Base-by-base conservation (phyloP, 2,888 invertebrate genomes). In the Andrena bicolor region DNA sequence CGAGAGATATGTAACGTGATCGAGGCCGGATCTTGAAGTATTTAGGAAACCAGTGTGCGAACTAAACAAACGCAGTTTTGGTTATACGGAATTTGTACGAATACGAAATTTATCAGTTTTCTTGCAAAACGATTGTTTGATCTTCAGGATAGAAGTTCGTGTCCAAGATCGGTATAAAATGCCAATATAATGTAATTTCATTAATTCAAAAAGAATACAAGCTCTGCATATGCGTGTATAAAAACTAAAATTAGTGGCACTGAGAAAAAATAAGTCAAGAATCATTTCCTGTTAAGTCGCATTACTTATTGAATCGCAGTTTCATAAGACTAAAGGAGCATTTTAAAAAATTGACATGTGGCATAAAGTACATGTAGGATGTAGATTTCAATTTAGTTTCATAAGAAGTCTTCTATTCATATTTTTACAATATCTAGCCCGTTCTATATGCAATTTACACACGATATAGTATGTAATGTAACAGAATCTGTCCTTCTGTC, bases 21-120 rank as follows among this genome's bases (percentile, higher is more conserved):
- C 98, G 0, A 96, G 97, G 90, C 97, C 98, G 0, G 96, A 96
- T 85, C 95, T 98, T 3, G 96, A 97, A 73, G 98, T 98, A 0
- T 99, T 99, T 92, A 96, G 96, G 90, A 96, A 96, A 83, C 98
- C 98, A 0, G 94, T 95, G 0, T 95, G 96, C 4, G 96, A 96
- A 72, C 95, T 98, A 56, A 98, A 97, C 91, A 96, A 97, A 0
- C 96, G 97, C 76, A 98, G 98, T 0, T 98, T 98, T 91, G 98
- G 98, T 0, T 99, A 97, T 90, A 96, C 97, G 0, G 98, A 98
- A 93, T 98, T 98, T 91, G 96, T 97, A 0, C 95, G 96, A 2
- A 95, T 98, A 0, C 95, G 95, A 73, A 96, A 97, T 82, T 95
- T 98, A 1, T 94, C 96, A 0, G 95, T 95, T 26, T 93, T 91